Percentiles rank a stretch among this genome's conserved stretches.
Evolutionary conservation across 2,797 vertebrate genomes (phyloP).

Genomic region (Pangasius djambal): DNA sequence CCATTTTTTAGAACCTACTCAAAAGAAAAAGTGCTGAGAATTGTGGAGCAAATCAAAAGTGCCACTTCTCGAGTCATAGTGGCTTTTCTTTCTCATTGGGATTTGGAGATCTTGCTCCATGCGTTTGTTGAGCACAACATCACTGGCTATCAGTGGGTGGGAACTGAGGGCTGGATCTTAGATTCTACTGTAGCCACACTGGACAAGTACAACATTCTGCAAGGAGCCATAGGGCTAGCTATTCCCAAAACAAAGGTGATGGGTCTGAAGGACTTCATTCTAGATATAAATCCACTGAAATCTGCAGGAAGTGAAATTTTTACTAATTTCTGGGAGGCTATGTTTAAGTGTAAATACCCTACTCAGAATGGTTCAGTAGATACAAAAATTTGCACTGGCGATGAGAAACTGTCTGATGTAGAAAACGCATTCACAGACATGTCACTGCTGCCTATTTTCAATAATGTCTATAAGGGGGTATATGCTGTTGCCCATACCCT

Average conservation of each 20-base stretch:
- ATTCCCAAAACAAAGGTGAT: too few species aligned
- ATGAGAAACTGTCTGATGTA: slow-evolving; percentile 1
- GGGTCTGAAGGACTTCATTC: slow-evolving; percentile 37
- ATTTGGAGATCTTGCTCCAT: slow-evolving; percentile 69
- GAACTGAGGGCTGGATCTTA: slow-evolving; percentile 71
- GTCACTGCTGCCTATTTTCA: slow-evolving; percentile 48
- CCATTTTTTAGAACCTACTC: not conserved
- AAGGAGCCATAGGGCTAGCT: slow-evolving; percentile 58
- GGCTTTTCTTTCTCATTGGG: slow-evolving; percentile 68
- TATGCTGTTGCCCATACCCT: slow-evolving; percentile 73
- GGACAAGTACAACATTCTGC: slow-evolving; percentile 67
- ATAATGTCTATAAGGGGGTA: slow-evolving; percentile 49
- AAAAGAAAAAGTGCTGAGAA: slow-evolving; percentile 59
- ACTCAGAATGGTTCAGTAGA: not conserved
- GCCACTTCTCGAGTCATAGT: slow-evolving; percentile 71
- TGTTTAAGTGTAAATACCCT: slow-evolving; percentile 14
- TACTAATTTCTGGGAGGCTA: not conserved
- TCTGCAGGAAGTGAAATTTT: slow-evolving; percentile 10
- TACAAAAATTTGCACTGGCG: slow-evolving; percentile 26
- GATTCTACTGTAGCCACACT: slow-evolving; percentile 69
- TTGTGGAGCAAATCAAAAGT: slow-evolving; percentile 31
- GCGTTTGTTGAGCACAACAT: slow-evolving; percentile 55
- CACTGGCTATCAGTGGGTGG: too few species aligned
- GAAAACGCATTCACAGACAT: slow-evolving; percentile 64
- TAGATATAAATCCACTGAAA: slow-evolving; percentile 30